These are phyloP conservation scores for Melospiza melodia DNA, from an alignment of 2,113 vertebrate species.

Conservation along the genomic window DNA sequence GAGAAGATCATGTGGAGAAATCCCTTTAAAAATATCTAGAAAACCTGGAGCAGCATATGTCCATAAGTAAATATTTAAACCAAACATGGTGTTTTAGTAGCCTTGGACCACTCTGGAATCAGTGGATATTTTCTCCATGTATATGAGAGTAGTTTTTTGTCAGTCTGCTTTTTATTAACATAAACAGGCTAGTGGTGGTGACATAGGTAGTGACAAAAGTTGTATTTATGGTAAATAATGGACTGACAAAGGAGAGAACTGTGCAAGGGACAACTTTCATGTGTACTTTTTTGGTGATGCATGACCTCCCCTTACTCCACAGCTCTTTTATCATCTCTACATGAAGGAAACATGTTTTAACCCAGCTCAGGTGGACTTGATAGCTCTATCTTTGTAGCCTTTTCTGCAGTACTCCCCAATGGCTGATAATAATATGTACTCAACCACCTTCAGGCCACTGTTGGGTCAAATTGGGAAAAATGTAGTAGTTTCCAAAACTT, in stretches of 20 bases:
- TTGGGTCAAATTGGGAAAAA: background rate
- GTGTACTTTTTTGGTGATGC: background rate
- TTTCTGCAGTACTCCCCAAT: background rate
- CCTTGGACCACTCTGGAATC: background rate
- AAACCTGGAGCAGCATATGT: background rate
- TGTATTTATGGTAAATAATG: conserved; percentile 9
- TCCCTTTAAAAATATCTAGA: background rate
- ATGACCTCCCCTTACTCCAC: background rate
- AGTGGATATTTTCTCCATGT: background rate
- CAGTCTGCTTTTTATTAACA: conserved; percentile 15
- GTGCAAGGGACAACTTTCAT: conserved; percentile 18
- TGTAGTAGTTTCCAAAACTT: background rate
- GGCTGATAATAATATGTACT: background rate
- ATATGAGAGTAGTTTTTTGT: background rate
- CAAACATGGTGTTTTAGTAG: background rate
- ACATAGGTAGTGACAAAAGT: conserved; percentile 10
- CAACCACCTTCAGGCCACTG: background rate
- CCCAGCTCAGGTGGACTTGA: background rate
- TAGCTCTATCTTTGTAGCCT: background rate
- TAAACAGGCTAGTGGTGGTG: background rate
- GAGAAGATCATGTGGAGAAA: background rate
- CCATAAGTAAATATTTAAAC: background rate
- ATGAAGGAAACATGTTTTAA: background rate
- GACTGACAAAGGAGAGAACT: background rate
- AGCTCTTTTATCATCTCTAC: conserved; percentile 14